Evolutionary conservation across 2,888 invertebrate species (phyloP).

Genomic region (Sarcophaga caerulescens): DNA sequence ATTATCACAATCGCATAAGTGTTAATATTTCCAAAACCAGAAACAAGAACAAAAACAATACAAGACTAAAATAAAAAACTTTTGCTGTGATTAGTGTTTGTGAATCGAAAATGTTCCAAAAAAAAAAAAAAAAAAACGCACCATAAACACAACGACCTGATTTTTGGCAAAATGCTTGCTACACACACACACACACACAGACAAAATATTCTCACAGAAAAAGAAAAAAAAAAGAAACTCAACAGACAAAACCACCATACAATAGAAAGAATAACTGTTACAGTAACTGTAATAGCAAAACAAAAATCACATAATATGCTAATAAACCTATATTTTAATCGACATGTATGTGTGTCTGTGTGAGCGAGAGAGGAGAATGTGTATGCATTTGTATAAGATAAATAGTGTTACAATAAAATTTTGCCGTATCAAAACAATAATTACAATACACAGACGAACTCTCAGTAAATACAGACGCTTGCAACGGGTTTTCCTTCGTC

Average conservation of each 20-base stretch:
- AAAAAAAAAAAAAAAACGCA: constrained; percentile 5
- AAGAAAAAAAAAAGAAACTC: too few species aligned
- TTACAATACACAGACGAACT: constrained; percentile 21
- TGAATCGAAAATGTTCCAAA: neutral
- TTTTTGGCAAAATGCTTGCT: constrained; percentile 13
- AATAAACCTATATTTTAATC: constrained; percentile 59
- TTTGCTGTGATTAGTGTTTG: constrained; percentile 8
- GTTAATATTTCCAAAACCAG: neutral
- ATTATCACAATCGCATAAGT: neutral
- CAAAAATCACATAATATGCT: constrained; percentile 60
- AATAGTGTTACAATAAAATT: constrained; percentile 55
- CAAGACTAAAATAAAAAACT: constrained; percentile 48
- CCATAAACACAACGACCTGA: constrained; percentile 48
- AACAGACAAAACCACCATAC: neutral
- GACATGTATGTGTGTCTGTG: neutral
- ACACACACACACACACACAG: neutral
- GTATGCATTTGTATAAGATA: constrained; percentile 36
- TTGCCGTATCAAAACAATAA: constrained; percentile 61
- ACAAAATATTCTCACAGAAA: neutral
- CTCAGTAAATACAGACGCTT: neutral
- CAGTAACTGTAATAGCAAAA: neutral
- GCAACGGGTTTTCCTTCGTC: neutral
- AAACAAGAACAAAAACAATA: constrained; percentile 32
- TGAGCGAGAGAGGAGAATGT: too few species aligned
- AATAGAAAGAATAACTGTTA: neutral